Evolutionary conservation across 2,113 vertebrate species (phyloP).

Genomic region (Cochlearius cochlearius): DNA sequence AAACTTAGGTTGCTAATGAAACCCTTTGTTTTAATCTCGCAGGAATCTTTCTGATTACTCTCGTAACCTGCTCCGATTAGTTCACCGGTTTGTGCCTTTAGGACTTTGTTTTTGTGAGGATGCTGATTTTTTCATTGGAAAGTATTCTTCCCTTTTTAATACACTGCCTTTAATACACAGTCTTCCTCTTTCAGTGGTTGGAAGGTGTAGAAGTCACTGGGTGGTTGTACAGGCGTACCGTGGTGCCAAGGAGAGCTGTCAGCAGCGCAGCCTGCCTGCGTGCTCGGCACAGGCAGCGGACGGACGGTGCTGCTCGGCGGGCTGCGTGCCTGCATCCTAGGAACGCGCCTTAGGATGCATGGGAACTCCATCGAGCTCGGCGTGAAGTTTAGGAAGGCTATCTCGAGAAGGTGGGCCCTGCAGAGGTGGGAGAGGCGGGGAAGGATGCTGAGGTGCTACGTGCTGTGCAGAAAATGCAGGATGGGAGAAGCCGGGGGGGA

Average conservation of each 20-base stretch:
- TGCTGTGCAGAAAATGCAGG: background rate
- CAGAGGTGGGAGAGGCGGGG: background rate
- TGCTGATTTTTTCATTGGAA: background rate
- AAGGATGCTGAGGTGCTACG: background rate
- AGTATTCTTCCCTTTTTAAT: background rate
- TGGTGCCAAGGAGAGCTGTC: background rate
- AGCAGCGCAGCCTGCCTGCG: background rate
- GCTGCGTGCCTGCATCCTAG: background rate
- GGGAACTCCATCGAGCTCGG: background rate
- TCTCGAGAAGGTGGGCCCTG: background rate
- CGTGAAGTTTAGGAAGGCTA: background rate
- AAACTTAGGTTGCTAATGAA: background rate
- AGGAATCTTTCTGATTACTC: background rate
- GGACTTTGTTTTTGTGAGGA: slow-evolving; percentile 47
- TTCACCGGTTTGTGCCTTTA: slow-evolving; percentile 58
- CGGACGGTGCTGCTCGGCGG: background rate
- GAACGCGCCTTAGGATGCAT: background rate
- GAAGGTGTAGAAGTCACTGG: background rate
- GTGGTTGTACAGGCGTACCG: background rate
- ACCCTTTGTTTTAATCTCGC: background rate
- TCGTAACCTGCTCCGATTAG: background rate
- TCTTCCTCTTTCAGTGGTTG: background rate
- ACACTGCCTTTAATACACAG: slow-evolving; percentile 43
- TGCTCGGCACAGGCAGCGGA: background rate
- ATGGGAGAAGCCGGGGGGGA: background rate